Percentiles rank a stretch among this genome's conserved stretches.
Conservation (phyloP, 2,888 invertebrate genomes). For the Phlogophora meticulosa region DNA sequence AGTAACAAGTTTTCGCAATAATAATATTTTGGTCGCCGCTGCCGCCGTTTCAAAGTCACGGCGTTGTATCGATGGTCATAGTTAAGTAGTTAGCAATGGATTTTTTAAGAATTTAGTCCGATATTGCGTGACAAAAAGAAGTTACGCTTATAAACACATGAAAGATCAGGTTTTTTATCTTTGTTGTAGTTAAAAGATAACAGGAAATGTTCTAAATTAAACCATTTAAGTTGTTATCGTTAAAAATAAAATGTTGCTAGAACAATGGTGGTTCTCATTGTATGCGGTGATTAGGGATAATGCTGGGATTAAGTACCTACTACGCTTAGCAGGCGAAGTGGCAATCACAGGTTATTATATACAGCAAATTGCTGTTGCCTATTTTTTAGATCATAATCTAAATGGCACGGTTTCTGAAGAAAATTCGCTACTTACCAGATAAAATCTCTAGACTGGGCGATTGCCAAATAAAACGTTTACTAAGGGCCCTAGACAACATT, state of each 20-base stretch:
- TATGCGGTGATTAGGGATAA: constrained; percentile 16
- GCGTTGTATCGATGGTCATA: not conserved
- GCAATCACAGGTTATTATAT: constrained; percentile 15
- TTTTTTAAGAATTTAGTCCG: not conserved
- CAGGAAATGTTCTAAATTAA: constrained; percentile 26
- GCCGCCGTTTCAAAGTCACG: constrained; percentile 37
- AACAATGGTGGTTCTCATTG: constrained; percentile 42
- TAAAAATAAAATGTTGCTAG: constrained; percentile 25
- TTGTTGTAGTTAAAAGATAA: constrained; percentile 5
- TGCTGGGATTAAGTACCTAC: constrained; percentile 21
- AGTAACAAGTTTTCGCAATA: constrained; percentile 11
- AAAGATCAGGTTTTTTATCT: constrained; percentile 22
- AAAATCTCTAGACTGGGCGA: constrained; percentile 12
- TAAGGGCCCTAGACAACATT: not conserved
- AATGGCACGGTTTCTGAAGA: constrained; percentile 17
- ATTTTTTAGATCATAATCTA: constrained; percentile 28
- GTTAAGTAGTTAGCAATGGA: not conserved
- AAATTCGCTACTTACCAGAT: constrained; percentile 21
- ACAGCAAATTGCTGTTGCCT: constrained; percentile 13
- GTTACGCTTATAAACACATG: constrained; percentile 25
- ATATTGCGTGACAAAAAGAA: constrained; percentile 16
- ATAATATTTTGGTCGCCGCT: constrained; percentile 9
- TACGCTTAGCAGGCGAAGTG: constrained; percentile 1
- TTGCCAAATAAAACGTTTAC: constrained; percentile 2
- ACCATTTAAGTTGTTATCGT: not conserved